Percentiles rank a stretch among this genome's conserved stretches.
These are phyloP conservation scores for Sylvietta virens DNA, from an alignment of 2,113 vertebrate species.

Conservation along the genomic window DNA sequence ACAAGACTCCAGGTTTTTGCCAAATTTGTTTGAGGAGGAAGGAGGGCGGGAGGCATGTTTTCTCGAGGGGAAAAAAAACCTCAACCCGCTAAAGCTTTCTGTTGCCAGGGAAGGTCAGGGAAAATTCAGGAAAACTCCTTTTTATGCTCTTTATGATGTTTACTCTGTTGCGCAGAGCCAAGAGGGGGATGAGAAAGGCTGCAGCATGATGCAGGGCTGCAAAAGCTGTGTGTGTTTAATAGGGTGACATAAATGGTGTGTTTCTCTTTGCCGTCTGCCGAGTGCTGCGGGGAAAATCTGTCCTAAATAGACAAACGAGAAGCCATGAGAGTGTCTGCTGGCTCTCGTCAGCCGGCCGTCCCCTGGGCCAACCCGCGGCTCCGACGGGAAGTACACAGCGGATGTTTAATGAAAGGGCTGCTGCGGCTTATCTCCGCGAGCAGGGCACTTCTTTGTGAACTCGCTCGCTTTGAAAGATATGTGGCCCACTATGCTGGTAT, in stretches of 20 bases:
- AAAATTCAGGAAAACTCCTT: constrained; percentile 64
- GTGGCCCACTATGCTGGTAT: constrained; percentile 30
- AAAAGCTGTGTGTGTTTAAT: constrained; percentile 49
- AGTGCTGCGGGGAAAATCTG: constrained; percentile 24
- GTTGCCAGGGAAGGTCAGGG: constrained; percentile 52
- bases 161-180: constrained; percentile 30
- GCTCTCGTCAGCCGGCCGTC: not conserved
- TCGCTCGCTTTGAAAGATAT: constrained; percentile 18
- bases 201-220: not conserved
- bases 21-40: not conserved
- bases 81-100: constrained; percentile 9
- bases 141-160: constrained; percentile 61
- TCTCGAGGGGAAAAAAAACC: not conserved
- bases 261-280: constrained; percentile 54
- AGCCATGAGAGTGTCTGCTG: constrained; percentile 1
- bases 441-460: constrained; percentile 26
- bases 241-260: constrained; percentile 31
- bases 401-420: constrained; percentile 58
- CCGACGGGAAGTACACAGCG: constrained; percentile 35
- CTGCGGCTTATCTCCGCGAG: constrained; percentile 51
- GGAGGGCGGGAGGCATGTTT: not conserved
- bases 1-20: not conserved
- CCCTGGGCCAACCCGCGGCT: not conserved
- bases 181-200: constrained; percentile 34
- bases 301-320: not conserved